Base-by-base conservation (phyloP, 2,113 vertebrate genomes). In the Synchiropus splendidus region DNA sequence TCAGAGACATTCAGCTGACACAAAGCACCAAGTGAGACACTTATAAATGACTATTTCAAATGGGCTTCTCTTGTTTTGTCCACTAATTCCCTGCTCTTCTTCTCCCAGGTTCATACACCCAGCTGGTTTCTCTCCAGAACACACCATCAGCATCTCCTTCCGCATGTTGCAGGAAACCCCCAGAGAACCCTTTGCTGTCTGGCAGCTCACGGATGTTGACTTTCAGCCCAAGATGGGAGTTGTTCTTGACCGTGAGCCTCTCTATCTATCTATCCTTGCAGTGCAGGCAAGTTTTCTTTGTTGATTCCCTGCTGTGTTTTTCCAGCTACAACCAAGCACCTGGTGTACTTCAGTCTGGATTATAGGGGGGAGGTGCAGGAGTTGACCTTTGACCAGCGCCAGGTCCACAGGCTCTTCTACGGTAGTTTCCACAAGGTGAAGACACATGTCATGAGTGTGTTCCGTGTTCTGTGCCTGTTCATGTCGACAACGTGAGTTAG, bases 371-470 rank as follows among this genome's bases (percentile, higher is more conserved):
- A 87, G 46, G 71, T 91, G 4, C 94, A 95, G 67, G 87, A 91
- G 54, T 80, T 90, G 55, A 89, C 84, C 61, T 98, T 98, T 18
- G 85, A 92, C 45, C 89, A 91, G 54, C 79, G 81, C 1, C 86
- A 94, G 74, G 89, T 94, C 45, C 90, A 84, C 76, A 86, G 79
- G 60, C 78, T 98, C 16, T 98, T 98, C 85, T 96, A 90, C 11
- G 90, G 94, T 42, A 98, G 91, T 51, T 94, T 93, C 61, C 94
- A 98, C 61, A 98, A 98, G 91, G 94, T 97, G 45, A 68, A 39
- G 12, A 2, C 1, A 37, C 14, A 15, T 1, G 12, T 17, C 41
- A 40, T 10, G 13, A 12, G n/a, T n/a, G n/a, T n/a, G n/a, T n/a
- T n/a, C n/a, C n/a, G n/a, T n/a, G n/a, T n/a, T n/a, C n/a, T n/a